Evolutionary conservation across 2,797 vertebrate genomes (phyloP), one percentile per base, ranked within the genome.

Genomic region (Natrix natrix): DNA sequence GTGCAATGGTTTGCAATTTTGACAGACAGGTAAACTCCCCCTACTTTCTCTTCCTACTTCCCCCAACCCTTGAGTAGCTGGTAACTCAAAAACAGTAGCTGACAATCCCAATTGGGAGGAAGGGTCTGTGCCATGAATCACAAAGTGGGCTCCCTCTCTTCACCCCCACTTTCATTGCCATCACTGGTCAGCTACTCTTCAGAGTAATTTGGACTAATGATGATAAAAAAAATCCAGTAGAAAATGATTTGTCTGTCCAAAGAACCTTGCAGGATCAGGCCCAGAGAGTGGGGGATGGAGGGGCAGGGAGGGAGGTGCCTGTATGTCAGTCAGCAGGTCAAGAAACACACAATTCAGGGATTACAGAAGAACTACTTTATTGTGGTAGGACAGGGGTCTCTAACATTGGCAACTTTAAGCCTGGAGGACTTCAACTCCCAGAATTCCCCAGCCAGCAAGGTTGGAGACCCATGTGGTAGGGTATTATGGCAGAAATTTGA

Each of bases 271-370:
- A 37, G 32, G 69, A 74, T 74, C 69, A 17, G n/a, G n/a, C 32
- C n/a, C 69, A 20, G 7, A 6, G 69, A 17, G 0, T 0, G n/a
- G 6, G 16, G 16, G 7, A 20, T 2, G 13, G n/a, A 2, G 4
- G 8, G 16, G 14, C 5, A 69, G 14, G 37, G 1, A 37, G 16
- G n/a, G 16, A 74, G 14, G 17, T 37, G 32, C 37, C 74, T 43
- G 8, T 69, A 16, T 32, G 66, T 69, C 66, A 66, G 0, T 32
- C 6, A 32, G 5, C n/a, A 69, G 14, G n/a, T 7, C 66, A 32
- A 32, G 5, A 32, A 69, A 32, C 14, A 69, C n/a, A 32, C 66
- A 8, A 2, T 69, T 32, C 20, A 11, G 20, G 4, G 32, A 10
- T 78, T 20, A 8, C 17, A 22, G 32, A 32, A 5, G 8, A 3